Conservation (phyloP, 2,888 invertebrate species). For the Noctuana brunneofusca region DNA sequence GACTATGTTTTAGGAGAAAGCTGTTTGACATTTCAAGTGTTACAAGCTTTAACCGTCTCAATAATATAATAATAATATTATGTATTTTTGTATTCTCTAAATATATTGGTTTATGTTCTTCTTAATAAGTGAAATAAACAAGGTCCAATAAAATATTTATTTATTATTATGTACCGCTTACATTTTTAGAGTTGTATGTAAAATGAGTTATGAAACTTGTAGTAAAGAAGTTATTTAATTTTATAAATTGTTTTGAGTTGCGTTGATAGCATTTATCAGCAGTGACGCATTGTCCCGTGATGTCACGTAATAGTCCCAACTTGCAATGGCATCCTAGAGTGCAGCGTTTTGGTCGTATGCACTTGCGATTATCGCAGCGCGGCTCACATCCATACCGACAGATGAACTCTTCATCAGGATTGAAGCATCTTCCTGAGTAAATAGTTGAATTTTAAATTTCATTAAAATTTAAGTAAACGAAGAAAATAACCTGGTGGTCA, state of each 20-base stretch:
- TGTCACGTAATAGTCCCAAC: constrained; percentile 51
- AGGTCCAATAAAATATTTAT: not conserved
- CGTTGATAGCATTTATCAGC: constrained; percentile 37
- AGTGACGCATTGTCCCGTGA: constrained; percentile 45
- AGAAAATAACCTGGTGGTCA: too few species aligned
- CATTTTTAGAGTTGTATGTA: not conserved
- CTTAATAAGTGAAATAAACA: too few species aligned
- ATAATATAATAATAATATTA: too few species aligned
- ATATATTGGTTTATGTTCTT: too few species aligned
- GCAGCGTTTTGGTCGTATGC: constrained; percentile 52
- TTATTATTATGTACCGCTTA: not conserved
- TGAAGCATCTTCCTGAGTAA: constrained; percentile 54
- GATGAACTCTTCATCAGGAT: constrained; percentile 57
- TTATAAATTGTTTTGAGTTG: too few species aligned
- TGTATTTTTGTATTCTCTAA: too few species aligned
- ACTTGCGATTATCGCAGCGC: constrained; percentile 47
- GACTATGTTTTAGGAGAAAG: too few species aligned
- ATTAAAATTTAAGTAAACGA: too few species aligned
- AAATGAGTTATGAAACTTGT: not conserved
- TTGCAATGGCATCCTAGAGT: constrained; percentile 61
- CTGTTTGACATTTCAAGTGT: too few species aligned
- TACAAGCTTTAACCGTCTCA: too few species aligned
- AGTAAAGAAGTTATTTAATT: not conserved
- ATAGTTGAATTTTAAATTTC: too few species aligned
- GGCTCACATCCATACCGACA: constrained; percentile 66